Evolutionary conservation across 1,140 invertebrate species (phyloP), one percentile per base, ranked within the genome.

Genomic region (Drosophila simulans): DNA sequence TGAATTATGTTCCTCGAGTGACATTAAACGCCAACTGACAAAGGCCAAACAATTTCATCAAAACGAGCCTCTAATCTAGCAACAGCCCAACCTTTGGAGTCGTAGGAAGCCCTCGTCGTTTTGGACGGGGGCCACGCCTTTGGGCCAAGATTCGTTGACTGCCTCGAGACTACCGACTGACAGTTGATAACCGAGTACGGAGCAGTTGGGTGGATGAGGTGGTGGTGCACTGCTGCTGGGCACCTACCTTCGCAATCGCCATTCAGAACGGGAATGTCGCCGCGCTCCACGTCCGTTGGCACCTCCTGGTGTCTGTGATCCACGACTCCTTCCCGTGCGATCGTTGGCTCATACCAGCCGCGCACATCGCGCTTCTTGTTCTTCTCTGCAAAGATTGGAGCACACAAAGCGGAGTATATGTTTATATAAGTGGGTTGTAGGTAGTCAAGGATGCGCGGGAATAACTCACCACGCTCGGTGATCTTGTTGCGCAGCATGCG

Each of bases 211-310:
- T 59, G 48, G 54, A 25, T 64, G 15, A 39, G 43, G 45, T 51
- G 31, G 37, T 31, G 31, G 34, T 49, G 57, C 2, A 22, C 39
- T 40, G 49, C 31, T 31, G 31, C 7, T 31, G 48, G 37, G 35
- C 54, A 82, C 90, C 72, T 93, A 95, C 94, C 94, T 92, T 94
- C 94, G 81, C 95, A 96, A 72, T 96, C 93, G 71, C 95, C 94
- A 77, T 95, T 94, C 55, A 95, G 93, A 17, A 95, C 94, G 17
- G 96, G 95, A 82, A 97, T 97, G 90, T 97, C 96, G 57, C 96
- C 96, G 92, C 95, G 93, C 55, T 94, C 85, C 27, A 77, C 80
- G 3, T 93, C 92, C 53, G 93, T 92, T 13, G 88, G 84, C 55
- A 84, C 76, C 69, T 91, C 81, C 64, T 88, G 73, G 37, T 91